Base-by-base conservation (phyloP, 2,113 vertebrate genomes). In the Gobiocypris rarus region DNA sequence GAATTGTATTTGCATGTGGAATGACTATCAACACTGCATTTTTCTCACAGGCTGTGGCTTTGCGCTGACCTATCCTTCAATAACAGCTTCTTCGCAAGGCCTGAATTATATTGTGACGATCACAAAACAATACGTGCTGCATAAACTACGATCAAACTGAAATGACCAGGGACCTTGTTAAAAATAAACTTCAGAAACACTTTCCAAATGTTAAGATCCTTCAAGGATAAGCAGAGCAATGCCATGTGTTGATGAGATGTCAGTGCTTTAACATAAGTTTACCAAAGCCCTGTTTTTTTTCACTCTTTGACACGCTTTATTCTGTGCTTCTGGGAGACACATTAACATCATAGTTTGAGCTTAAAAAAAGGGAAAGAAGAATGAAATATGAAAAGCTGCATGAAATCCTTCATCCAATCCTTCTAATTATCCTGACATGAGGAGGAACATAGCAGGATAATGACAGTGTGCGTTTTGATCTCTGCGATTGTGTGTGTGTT, bases 401-500 rank as follows among this genome's bases (percentile, higher is more conserved):
- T 70, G 43, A 85, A 85, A 83, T 88, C 84, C 58, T 58, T 38
- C 41, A 75, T 63, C 69, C 82, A 69, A 71, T 80, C 81, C 81
- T 50, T 70, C 67, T 76, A 87, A 87, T 87, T 87, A 83, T 87
- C 75, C 74, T 28, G 79, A 82, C 65, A 82, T 41, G 79, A 82
- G 48, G 75, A 79, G 67, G 75, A 52, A 71, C 73, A 80, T 56
- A 75, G 69, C 14, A 63, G 50, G 74, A 74, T 43, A 83, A 58
- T 67, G 50, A 43, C 43, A 78, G 77, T 80, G 77, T 50, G 54
- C 70, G 63, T 58, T 84, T 82, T 84, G 73, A 78, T 85, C 80
- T 22, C 19, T 74, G 56, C 50, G 41, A 45, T 52, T 31, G 50
- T 50, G 75, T 71, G 48, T 81, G 70, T 65, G 50, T 78, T 77